Base-by-base conservation (phyloP, 2,113 vertebrate species). In the Plotosus lineatus region DNA sequence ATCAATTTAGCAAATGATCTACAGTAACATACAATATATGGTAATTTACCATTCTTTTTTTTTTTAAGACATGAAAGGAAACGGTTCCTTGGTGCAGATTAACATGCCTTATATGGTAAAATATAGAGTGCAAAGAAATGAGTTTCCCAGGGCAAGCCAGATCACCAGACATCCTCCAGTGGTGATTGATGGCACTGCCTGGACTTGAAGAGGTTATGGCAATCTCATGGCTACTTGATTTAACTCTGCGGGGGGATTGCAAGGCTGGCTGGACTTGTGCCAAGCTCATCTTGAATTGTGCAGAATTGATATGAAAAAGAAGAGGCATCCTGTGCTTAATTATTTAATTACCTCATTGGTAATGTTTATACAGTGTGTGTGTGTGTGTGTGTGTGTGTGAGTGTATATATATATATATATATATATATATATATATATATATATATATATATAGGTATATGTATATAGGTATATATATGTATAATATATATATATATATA, bases 231-330 rank as follows among this genome's bases (percentile, higher is more conserved):
- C 42, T 61, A 61, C 40, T 61, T 12, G 6, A 60, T 61, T 77
- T 21, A 10, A 48, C 42, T 33, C 58, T 19, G n/a, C n/a, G 7
- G n/a, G 68, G 44, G 48, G 48, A 48, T 17, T 46, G 68, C 42
- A 71, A 19, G 68, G n/a, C 9, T 71, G n/a, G 68, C 42, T 71
- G 42, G 68, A 28, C 42, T 28, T 28, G n/a, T 48, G 42, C 68
- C 68, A 71, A 44, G 14, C 68, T 71, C 68, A 71, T 71, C 75
- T 46, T 48, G 11, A 50, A 77, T 50, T 44, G 42, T 71, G 42
- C 68, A 48, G 42, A 71, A 48, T 71, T 44, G 31, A 71, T 71
- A 48, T 23, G 6, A 69, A 68, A 31, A 68, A 14, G 36, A 15
- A 53, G 23, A 21, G 26, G 31, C 8, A 38, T 53, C 31, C 33